Evolutionary conservation across 2,113 vertebrate species (phyloP).

Genomic region (Rattus rattus): DNA sequence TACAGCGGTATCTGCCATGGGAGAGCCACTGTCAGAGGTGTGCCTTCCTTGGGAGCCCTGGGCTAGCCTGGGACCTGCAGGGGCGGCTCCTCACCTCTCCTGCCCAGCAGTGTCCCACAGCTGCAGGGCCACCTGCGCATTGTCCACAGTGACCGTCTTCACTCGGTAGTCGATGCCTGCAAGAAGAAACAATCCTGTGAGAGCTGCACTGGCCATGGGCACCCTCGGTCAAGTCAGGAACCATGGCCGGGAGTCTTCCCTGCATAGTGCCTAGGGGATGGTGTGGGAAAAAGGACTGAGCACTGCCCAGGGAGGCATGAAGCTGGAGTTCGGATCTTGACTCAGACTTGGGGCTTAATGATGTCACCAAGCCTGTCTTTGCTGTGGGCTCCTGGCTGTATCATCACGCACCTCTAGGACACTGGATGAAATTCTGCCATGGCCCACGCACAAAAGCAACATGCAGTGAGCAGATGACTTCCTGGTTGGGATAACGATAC

Average conservation of each 20-base stretch:
- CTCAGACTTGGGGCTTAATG: neutral
- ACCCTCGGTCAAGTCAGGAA: neutral
- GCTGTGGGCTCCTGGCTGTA: neutral
- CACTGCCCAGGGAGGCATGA: accelerated
- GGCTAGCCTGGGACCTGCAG: neutral
- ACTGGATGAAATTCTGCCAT: too few relatives aligned
- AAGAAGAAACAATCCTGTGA: neutral
- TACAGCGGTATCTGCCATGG: constrained; percentile 91
- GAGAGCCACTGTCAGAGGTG: neutral
- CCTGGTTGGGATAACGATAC: neutral
- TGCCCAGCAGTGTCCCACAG: constrained; percentile 97
- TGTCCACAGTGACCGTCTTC: constrained; percentile 91
- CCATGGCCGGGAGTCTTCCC: accelerated
- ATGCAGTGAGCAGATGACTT: neutral
- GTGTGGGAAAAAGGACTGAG: too few relatives aligned
- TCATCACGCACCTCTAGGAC: neutral
- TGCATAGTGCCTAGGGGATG: too few relatives aligned
- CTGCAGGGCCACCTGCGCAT: constrained; percentile 90
- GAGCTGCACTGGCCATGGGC: neutral
- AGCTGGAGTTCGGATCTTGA: neutral
- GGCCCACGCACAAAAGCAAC: accelerated
- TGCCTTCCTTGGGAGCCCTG: neutral
- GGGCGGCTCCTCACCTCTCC: constrained; percentile 88
- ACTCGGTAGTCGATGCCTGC: constrained; percentile 95
- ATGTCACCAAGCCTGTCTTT: neutral